Percentiles rank a stretch among this genome's conserved stretches.
Conservation (phyloP, 2,797 vertebrate species). For the Spheniscus humboldti region DNA sequence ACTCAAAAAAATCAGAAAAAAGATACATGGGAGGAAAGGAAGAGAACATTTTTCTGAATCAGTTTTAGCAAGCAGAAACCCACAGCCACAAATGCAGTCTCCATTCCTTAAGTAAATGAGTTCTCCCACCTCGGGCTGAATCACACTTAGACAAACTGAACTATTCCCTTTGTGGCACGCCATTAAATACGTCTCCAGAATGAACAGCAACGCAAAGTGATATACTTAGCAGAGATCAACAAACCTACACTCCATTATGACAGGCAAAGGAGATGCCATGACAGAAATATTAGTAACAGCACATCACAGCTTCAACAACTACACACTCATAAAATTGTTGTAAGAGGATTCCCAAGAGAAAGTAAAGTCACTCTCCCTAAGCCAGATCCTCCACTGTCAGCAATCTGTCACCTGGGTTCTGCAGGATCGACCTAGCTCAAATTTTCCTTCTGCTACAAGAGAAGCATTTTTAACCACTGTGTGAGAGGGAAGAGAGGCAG, state of each 20-base stretch:
- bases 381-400: background rate
- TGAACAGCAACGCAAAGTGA: background rate
- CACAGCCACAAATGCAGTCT: background rate
- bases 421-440: background rate
- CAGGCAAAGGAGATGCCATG: background rate
- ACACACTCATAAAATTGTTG: background rate
- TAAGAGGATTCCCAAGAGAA: background rate
- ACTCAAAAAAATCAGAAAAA: background rate
- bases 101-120: background rate
- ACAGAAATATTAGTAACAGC: background rate
- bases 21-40: background rate
- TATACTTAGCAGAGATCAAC: background rate
- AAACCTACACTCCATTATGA: background rate
- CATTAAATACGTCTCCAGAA: background rate
- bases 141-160: background rate
- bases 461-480: background rate
- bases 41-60: background rate
- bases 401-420: background rate
- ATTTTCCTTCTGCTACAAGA: background rate
- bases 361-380: background rate
- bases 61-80: background rate
- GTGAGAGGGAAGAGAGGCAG: background rate
- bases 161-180: background rate
- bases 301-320: background rate
- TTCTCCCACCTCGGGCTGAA: conserved; percentile 22